Conservation (phyloP, 2,113 vertebrate genomes). For the Empidonax traillii region DNA sequence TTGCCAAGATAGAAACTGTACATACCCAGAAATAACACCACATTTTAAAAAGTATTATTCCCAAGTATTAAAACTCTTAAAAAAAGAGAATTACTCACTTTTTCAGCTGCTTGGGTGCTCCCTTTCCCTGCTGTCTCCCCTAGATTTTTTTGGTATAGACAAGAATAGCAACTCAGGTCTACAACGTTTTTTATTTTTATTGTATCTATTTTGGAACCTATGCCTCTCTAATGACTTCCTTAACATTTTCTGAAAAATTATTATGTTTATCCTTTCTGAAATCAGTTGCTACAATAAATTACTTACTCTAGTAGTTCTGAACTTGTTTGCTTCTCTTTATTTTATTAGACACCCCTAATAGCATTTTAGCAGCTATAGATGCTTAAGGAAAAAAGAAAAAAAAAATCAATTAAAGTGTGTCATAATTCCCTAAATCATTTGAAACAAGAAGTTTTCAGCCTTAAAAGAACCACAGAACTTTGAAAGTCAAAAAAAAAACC, state of each 20-base stretch:
- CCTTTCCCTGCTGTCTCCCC: not conserved
- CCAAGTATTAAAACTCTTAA: not conserved
- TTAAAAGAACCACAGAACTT: rapidly evolving
- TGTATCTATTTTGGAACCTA: not conserved
- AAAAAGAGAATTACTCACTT: not conserved
- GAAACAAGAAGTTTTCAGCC: not conserved
- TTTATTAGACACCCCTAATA: not conserved
- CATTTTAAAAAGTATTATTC: not conserved
- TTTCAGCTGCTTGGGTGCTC: not conserved
- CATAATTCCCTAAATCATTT: not conserved
- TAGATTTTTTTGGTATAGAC: not conserved
- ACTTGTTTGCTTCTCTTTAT: not conserved
- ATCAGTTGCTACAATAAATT: not conserved
- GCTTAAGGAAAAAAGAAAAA: rapidly evolving
- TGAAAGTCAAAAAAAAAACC: not conserved
- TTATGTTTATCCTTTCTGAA: not conserved
- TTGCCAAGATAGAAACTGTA: rapidly evolving
- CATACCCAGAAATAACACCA: not conserved
- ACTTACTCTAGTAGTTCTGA: not conserved
- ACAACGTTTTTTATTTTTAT: not conserved
- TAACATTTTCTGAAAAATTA: not conserved
- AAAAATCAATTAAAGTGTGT: too few relatives aligned
- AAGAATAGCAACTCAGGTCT: not conserved
- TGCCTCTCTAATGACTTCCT: not conserved
- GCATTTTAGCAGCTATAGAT: not conserved